Evolutionary conservation across 1,140 invertebrate species (phyloP), one percentile per base, ranked within the genome.

Genomic region (Leptoteleia sp.): DNA sequence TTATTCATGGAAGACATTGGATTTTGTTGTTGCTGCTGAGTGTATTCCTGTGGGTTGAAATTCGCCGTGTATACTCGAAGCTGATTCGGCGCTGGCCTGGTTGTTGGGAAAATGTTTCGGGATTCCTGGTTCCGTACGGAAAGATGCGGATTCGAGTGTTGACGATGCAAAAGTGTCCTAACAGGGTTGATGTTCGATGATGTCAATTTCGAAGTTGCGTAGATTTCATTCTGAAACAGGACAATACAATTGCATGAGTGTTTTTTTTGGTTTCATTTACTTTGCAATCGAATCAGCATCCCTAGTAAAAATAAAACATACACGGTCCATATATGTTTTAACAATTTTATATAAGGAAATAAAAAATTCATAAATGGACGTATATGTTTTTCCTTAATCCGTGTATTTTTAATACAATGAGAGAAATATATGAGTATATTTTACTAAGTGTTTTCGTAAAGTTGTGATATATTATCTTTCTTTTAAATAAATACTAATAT

Each of bases 61-160:
- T 57, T 43, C 37, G 22, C 55, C 12, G 71, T 76, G 37, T 75
- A 80, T 1, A 79, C 42, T n/a, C 61, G 54, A 7, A 82, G 57
- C 5, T 76, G 65, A 16, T 65, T 72, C 9, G 55, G 35, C 1
- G 57, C 42, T 3, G 38, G 55, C 15, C 61, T 61, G 15, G 19
- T 55, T 16, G 73, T 64, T 16, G 71, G 42, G 50, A 42, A 70
- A 52, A 62, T 35, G 29, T 45, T 48, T 55, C 31, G 61, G 11
- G 12, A 15, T 35, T 57, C 83, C 55, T 73, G 55, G 19, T 45
- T 79, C 8, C 62, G 61, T 19, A 27, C 83, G 4, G 81, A 67
- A 11, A 89, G 48, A 37, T 89, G 86, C 6, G 85, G 85, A 76
- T 86, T 89, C 12, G 87, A 89, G 45, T 83, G 75, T 54, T 89